These are phyloP conservation scores for Papilio demoleus DNA, from an alignment of 2,888 invertebrate species.

Conservation along the genomic window DNA sequence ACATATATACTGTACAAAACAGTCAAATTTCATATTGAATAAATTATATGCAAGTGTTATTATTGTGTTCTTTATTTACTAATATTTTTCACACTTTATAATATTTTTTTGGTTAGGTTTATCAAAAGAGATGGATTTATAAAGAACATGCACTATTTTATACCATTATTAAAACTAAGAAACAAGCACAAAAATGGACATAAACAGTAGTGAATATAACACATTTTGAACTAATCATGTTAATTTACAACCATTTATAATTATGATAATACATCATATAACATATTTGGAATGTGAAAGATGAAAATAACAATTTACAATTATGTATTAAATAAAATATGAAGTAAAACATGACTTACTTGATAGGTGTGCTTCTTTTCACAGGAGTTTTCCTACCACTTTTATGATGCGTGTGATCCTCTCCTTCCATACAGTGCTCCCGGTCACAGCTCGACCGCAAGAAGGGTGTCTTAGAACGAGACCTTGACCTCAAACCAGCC, in stretches of 20 bases:
- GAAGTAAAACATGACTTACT: conserved; percentile 65
- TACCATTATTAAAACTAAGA: too few relatives aligned
- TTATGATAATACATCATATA: too few relatives aligned
- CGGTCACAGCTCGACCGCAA: conserved; percentile 83
- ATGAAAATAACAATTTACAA: conserved; percentile 29
- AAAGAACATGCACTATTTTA: too few relatives aligned
- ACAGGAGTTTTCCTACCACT: conserved; percentile 78
- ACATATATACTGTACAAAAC: not conserved
- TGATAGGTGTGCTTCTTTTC: conserved; percentile 77
- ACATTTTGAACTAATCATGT: not conserved
- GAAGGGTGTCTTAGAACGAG: conserved; percentile 88
- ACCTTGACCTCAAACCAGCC: conserved; percentile 86
- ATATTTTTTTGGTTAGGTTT: too few relatives aligned
- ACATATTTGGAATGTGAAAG: not conserved
- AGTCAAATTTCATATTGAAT: not conserved
- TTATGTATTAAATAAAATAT: not conserved
- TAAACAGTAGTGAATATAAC: not conserved
- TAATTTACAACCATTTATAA: too few relatives aligned
- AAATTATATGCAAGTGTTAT: not conserved
- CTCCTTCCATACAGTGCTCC: conserved; percentile 81
- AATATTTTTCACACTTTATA: too few relatives aligned
- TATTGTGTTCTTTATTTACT: not conserved
- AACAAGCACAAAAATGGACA: too few relatives aligned
- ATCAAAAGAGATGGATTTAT: too few relatives aligned
- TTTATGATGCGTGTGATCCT: conserved; percentile 79